phyloP scores from a whole-genome alignment of 2,113 vertebrate genomes.

The Melozone crissalis region DNA sequence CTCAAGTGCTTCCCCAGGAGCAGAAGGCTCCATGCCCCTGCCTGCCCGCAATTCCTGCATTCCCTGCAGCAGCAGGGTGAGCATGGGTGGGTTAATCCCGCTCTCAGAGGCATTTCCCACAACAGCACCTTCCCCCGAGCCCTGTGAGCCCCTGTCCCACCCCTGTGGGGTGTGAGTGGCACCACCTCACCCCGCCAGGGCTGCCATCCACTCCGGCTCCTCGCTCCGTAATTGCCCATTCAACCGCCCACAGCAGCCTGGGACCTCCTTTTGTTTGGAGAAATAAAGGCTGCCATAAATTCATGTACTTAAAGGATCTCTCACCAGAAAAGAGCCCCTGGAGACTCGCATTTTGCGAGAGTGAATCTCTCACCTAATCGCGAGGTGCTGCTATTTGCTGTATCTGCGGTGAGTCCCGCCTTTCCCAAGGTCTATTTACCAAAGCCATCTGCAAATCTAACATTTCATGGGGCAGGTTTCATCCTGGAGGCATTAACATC shows the following conservation, averaged over 20 bases:
- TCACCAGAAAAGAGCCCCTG: constrained; percentile 60
- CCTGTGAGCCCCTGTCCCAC: accelerated
- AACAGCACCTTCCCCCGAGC: neutral
- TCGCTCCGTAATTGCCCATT: neutral
- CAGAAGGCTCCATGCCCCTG: neutral
- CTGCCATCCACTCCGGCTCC: neutral
- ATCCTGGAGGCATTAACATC: constrained; percentile 58
- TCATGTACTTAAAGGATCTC: constrained; percentile 66
- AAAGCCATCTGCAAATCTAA: constrained; percentile 73
- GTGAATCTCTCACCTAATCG: constrained; percentile 66
- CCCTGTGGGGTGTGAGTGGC: neutral
- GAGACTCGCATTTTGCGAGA: constrained; percentile 48
- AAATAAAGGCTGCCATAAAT: constrained; percentile 45
- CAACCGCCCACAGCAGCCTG: neutral
- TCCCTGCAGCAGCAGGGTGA: neutral
- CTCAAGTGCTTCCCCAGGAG: neutral
- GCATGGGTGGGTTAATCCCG: neutral
- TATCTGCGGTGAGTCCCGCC: constrained; percentile 46
- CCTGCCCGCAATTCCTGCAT: neutral
- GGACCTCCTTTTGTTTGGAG: neutral
- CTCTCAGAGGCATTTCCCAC: neutral
- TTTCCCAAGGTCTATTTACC: constrained; percentile 53
- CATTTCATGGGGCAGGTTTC: constrained; percentile 70
- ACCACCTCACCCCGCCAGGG: neutral
- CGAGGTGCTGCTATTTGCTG: constrained; percentile 35